These are phyloP conservation scores for Platypus cylindrus DNA, from an alignment of 2,888 invertebrate species.

Conservation along the genomic window DNA sequence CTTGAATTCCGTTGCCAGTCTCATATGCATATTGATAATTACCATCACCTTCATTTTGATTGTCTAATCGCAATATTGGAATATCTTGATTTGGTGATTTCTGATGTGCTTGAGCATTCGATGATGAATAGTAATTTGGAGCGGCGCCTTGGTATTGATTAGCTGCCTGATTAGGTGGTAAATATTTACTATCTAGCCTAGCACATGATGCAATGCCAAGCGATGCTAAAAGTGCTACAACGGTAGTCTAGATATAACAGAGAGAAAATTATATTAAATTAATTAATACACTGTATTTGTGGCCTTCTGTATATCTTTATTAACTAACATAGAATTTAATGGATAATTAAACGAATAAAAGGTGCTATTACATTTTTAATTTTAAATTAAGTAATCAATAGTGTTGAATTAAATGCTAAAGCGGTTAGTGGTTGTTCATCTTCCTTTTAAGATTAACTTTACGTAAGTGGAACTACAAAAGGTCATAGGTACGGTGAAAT, in stretches of 20 bases:
- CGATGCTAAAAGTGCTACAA: slow-evolving; percentile 11
- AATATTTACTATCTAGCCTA: slow-evolving; percentile 12
- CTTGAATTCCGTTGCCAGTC: slow-evolving; percentile 45
- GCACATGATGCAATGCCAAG: slow-evolving; percentile 13
- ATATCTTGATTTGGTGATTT: slow-evolving; percentile 17
- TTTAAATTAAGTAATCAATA: too few relatives aligned
- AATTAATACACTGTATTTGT: too few relatives aligned
- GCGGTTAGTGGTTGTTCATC: too few relatives aligned
- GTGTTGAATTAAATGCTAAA: too few relatives aligned
- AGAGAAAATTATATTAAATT: neutral
- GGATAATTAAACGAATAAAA: too few relatives aligned
- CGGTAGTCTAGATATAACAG: slow-evolving; percentile 6
- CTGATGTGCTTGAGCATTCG: slow-evolving; percentile 4
- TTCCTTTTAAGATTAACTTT: too few relatives aligned
- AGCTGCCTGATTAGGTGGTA: slow-evolving; percentile 20
- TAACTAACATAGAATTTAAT: too few relatives aligned
- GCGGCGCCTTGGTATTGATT: slow-evolving; percentile 7
- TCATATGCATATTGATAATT: slow-evolving; percentile 36
- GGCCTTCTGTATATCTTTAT: too few relatives aligned
- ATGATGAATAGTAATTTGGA: slow-evolving; percentile 4
- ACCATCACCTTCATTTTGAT: slow-evolving; percentile 26
- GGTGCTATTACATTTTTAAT: too few relatives aligned
- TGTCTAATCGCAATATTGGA: slow-evolving; percentile 25
- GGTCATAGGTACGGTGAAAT: too few relatives aligned
- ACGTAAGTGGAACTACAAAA: too few relatives aligned